Percentiles rank a stretch among this genome's conserved stretches.
Evolutionary conservation across 2,888 invertebrate species (phyloP).

Genomic region (Ctena decussata): DNA sequence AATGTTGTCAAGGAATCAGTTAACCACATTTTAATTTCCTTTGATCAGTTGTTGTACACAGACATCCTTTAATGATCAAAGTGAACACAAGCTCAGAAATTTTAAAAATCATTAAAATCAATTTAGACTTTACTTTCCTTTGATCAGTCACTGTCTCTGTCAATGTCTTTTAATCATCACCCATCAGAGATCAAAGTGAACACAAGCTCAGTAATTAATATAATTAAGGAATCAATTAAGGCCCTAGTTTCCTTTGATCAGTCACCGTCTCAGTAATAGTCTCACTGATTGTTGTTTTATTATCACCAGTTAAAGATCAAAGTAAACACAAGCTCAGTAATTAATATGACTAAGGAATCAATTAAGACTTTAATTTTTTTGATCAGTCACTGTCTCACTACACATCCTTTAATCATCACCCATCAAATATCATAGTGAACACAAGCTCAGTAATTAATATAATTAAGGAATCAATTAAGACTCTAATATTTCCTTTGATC

Average conservation of each 20-base stretch:
- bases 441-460: too few relatives aligned
- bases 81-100: neutral
- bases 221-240: too few relatives aligned
- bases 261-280: too few relatives aligned
- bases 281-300: neutral
- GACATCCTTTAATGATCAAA: neutral
- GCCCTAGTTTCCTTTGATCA: slow-evolving; percentile 10
- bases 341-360: too few relatives aligned
- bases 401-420: too few relatives aligned
- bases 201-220: neutral
- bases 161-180: neutral
- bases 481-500: neutral
- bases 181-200: slow-evolving; percentile 1
- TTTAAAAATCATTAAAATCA: neutral
- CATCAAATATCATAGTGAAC: too few relatives aligned
- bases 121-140: neutral
- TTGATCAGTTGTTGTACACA: too few relatives aligned
- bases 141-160: neutral
- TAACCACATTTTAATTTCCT: too few relatives aligned
- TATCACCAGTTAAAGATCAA: neutral
- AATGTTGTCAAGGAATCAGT: too few relatives aligned
- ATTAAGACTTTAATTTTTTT: too few relatives aligned
- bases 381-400: too few relatives aligned
- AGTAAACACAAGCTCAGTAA: slow-evolving; percentile 3
- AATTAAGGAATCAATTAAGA: neutral